Conservation (phyloP, 2,888 invertebrate genomes). For the Drosophila borealis region DNA sequence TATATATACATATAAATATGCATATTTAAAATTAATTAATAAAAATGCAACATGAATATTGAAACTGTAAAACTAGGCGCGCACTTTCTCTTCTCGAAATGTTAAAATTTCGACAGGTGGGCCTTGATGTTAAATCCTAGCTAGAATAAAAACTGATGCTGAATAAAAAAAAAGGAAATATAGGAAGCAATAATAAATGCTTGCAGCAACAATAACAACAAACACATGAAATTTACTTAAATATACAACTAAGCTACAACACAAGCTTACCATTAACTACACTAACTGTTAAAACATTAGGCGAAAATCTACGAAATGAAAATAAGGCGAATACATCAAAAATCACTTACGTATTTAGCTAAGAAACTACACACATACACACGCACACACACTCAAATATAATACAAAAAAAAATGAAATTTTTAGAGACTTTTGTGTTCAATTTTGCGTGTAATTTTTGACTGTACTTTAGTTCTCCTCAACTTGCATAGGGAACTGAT, state of each 20-base stretch:
- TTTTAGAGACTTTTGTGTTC: not conserved
- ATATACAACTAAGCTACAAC: constrained; percentile 20
- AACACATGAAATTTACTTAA: constrained; percentile 57
- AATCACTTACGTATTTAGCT: constrained; percentile 46
- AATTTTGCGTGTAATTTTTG: constrained; percentile 27
- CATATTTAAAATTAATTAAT: constrained; percentile 63
- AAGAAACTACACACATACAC: constrained; percentile 43
- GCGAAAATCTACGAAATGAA: constrained; percentile 24
- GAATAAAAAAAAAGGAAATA: constrained; percentile 13
- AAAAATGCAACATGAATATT: constrained; percentile 63
- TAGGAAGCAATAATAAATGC: constrained; percentile 2
- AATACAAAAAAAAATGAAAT: not conserved
- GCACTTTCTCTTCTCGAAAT: constrained; percentile 40
- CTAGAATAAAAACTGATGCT: constrained; percentile 15
- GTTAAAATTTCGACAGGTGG: constrained; percentile 1
- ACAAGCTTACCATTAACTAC: constrained; percentile 37
- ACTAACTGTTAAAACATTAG: constrained; percentile 41
- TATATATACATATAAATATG: constrained; percentile 35
- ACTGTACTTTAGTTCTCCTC: constrained; percentile 24
- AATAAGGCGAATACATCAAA: constrained; percentile 36
- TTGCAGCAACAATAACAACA: constrained; percentile 18
- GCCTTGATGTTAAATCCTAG: constrained; percentile 3
- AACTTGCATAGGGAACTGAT: constrained; percentile 35
- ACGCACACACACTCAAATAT: constrained; percentile 4
- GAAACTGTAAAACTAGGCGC: constrained; percentile 55